A percentile compares a stretch with the other conserved stretches of the same genome.
Evolutionary conservation across 1,140 invertebrate species (phyloP).

Genomic region (Zaprionus camerounensis): DNA sequence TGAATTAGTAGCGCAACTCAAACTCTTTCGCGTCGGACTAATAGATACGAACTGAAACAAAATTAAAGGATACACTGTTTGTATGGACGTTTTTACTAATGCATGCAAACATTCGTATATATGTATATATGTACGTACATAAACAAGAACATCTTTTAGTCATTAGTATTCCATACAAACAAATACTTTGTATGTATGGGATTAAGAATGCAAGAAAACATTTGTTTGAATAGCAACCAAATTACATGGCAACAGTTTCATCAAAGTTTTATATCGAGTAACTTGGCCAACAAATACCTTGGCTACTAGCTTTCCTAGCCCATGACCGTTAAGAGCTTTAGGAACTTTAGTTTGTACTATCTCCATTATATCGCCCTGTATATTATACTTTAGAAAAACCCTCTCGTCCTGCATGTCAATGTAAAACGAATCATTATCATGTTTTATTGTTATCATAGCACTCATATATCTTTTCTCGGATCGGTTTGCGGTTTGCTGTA

Average conservation of each 20-base stretch:
- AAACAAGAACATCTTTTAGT: background rate
- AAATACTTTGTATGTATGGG: background rate
- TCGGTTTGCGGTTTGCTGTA: background rate
- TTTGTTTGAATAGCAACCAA: slow-evolving; percentile 25
- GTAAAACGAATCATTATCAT: slow-evolving; percentile 19
- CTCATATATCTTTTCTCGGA: background rate
- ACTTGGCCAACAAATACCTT: slow-evolving; percentile 39
- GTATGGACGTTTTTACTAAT: background rate
- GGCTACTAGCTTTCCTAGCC: slow-evolving; percentile 42
- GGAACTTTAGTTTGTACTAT: slow-evolving; percentile 41
- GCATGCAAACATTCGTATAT: background rate
- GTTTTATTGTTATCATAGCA: slow-evolving; percentile 3
- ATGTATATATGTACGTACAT: background rate
- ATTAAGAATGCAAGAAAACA: background rate
- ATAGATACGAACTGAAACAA: background rate
- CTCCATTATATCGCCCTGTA: slow-evolving; percentile 28
- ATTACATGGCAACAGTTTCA: slow-evolving; percentile 34
- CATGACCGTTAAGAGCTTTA: slow-evolving; percentile 27
- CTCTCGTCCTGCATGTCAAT: slow-evolving; percentile 6
- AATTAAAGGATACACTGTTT: background rate
- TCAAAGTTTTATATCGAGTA: slow-evolving; percentile 10
- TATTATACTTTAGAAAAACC: slow-evolving; percentile 18
- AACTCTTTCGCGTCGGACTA: background rate
- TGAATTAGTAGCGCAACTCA: background rate
- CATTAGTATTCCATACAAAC: background rate